Evolutionary conservation across 2,797 vertebrate species (phyloP).

Genomic region (Xerus rutilus): DNA sequence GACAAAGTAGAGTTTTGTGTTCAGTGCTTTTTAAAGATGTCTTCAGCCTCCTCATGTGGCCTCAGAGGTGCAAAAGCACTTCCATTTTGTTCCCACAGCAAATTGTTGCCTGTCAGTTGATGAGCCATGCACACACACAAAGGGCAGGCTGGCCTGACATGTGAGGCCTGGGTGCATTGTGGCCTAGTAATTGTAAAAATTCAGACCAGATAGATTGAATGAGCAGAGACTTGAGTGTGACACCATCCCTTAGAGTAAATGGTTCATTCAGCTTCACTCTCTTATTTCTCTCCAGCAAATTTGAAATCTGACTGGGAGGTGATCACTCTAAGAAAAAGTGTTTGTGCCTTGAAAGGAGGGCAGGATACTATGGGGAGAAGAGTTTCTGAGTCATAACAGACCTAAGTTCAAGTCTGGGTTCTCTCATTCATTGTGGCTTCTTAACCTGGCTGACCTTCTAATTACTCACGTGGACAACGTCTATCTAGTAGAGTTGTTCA

Average conservation of each 20-base stretch:
- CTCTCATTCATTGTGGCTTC: background rate
- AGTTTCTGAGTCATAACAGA: background rate
- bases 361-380: background rate
- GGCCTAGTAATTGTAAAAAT: conserved; percentile 19
- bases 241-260: background rate
- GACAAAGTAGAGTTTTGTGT: background rate
- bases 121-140: background rate
- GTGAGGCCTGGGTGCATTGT: background rate
- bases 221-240: background rate
- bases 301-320: conserved; percentile 2
- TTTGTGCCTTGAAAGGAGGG: conserved; percentile 22
- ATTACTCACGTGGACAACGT: background rate
- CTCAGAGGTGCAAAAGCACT: background rate
- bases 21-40: background rate
- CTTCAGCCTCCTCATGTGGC: background rate
- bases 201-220: background rate
- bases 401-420: background rate
- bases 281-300: conserved; percentile 35
- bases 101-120: conserved; percentile 3
- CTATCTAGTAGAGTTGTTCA: background rate
- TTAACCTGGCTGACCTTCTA: background rate
- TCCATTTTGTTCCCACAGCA: conserved; percentile 43
- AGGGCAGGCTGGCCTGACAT: background rate
- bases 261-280: background rate
- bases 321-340: conserved; percentile 22